Evolutionary conservation across 2,113 vertebrate genomes (phyloP).

Genomic region (Sapajus apella): DNA sequence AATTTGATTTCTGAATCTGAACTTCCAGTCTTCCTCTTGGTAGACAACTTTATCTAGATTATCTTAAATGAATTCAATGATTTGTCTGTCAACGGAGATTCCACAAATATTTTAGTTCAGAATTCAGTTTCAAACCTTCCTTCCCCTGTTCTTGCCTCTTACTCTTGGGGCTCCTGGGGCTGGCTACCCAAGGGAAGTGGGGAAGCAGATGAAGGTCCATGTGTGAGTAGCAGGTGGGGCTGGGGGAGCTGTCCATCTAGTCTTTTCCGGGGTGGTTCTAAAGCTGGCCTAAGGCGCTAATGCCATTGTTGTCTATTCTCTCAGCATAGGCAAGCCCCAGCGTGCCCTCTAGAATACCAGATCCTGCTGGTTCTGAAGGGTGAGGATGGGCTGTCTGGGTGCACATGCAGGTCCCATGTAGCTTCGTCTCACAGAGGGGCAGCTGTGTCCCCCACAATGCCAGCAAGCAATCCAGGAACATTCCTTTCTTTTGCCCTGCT

Average conservation of each 20-base stretch:
- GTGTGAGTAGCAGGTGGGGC: background rate
- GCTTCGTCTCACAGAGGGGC: background rate
- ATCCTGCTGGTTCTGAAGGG: background rate
- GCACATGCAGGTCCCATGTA: background rate
- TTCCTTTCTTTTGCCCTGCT: background rate
- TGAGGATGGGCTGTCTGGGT: background rate
- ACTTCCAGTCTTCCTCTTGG: background rate
- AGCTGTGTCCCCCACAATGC: background rate
- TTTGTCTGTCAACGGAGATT: background rate
- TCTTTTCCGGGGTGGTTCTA: background rate
- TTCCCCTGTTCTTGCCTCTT: background rate
- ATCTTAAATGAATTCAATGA: background rate
- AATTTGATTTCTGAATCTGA: slow-evolving; percentile 35
- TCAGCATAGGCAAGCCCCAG: background rate
- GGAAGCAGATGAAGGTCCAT: background rate
- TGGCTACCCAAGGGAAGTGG: background rate
- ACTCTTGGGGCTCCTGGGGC: background rate
- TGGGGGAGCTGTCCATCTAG: background rate
- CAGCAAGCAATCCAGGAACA: background rate
- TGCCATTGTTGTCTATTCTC: background rate
- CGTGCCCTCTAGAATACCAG: background rate
- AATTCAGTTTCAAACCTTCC: slow-evolving; percentile 4
- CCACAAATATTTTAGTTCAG: background rate
- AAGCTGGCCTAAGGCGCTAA: background rate
- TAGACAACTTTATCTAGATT: background rate